Percentiles rank a stretch among this genome's conserved stretches.
phyloP scores from a whole-genome alignment of 2,113 vertebrate species.

The Caracal caracal region DNA sequence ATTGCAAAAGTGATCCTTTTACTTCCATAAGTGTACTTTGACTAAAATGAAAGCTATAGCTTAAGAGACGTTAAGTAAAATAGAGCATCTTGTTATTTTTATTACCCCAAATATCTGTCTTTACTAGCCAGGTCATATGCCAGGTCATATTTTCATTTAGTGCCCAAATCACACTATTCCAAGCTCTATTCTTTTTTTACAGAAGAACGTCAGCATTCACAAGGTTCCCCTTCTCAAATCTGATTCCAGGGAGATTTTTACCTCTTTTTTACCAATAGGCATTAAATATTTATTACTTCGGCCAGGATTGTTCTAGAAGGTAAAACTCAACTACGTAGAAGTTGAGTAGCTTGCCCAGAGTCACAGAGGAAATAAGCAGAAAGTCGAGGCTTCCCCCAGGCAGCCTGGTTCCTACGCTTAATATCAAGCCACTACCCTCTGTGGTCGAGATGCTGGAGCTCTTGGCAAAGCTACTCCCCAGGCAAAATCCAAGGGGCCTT shows the following conservation, averaged over 20 bases:
- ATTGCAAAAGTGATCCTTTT: background rate
- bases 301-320: background rate
- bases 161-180: background rate
- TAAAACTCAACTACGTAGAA: background rate
- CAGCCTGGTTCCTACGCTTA: no score
- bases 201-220: background rate
- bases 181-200: background rate
- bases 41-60: background rate
- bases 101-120: background rate
- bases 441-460: background rate
- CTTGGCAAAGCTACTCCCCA: background rate
- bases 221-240: background rate
- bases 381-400: background rate
- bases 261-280: background rate
- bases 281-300: background rate
- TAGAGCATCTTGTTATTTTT: background rate
- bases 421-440: background rate
- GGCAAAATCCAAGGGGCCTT: background rate
- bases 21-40: background rate
- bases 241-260: background rate
- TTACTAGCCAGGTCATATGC: background rate
- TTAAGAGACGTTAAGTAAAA: background rate
- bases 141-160: background rate
- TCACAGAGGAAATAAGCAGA: background rate
- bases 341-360: background rate